These are phyloP conservation scores for Andrena bicolor DNA, from an alignment of 2,888 invertebrate species.

Conservation along the genomic window DNA sequence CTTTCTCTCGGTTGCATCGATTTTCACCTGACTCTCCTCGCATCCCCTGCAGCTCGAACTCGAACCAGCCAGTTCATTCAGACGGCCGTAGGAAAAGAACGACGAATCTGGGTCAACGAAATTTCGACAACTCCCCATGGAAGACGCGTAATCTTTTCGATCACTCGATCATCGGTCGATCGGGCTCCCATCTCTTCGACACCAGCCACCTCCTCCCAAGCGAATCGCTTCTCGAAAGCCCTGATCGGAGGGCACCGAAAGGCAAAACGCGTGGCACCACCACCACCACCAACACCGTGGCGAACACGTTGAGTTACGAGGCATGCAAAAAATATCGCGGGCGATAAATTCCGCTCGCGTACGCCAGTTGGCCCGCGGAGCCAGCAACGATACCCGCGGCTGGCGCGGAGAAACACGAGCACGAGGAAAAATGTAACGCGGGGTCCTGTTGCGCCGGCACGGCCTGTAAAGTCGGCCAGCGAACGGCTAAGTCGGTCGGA, in stretches of 20 bases:
- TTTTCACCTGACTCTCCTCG: conserved; percentile 79
- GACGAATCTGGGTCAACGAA: conserved; percentile 68
- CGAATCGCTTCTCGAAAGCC: conserved; percentile 8
- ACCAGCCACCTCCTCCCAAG: not conserved
- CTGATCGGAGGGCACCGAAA: not conserved
- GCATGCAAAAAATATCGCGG: conserved; percentile 43
- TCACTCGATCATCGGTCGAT: not conserved
- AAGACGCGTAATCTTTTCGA: not conserved
- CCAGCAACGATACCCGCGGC: not conserved
- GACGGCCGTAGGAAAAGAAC: conserved; percentile 63
- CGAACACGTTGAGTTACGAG: conserved; percentile 16
- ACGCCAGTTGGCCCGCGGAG: not conserved
- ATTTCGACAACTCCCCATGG: conserved; percentile 43
- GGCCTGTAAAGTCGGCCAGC: conserved; percentile 34
- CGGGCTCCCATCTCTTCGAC: not conserved
- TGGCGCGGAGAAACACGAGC: conserved; percentile 19
- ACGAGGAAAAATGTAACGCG: conserved; percentile 44
- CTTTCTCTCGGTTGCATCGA: conserved; percentile 78
- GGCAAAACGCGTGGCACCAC: not conserved
- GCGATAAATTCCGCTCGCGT: conserved; percentile 31
- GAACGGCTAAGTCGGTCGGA: conserved; percentile 58
- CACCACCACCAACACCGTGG: too few relatives aligned
- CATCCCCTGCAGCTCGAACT: conserved; percentile 61
- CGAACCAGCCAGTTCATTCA: conserved; percentile 68
- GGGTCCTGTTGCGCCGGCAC: conserved; percentile 65